Base-by-base conservation (phyloP, 2,888 invertebrate species). In the Melipona bicolor region DNA sequence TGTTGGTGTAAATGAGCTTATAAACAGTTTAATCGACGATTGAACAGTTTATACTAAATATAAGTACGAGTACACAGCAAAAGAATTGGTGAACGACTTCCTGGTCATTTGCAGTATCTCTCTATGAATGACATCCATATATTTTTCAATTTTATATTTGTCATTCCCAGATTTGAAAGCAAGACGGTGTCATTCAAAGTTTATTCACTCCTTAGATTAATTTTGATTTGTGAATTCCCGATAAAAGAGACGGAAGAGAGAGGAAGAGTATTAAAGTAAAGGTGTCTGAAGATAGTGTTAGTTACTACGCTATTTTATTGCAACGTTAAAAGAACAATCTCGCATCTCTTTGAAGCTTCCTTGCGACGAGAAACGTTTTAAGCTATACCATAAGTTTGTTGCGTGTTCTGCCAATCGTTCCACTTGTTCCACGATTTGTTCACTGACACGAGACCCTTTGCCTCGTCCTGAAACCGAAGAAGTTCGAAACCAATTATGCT, bases 391-490 rank as follows among this genome's bases (percentile, higher is more conserved):
- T 90, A 92, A 19, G 84, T 79, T 15, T 77, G 70, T 50, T 88
- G 81, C 19, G 88, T 88, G 5, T 76, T 79, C n/a, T 91, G 87
- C 93, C 93, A 93, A 13, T 87, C 69, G 49, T 88, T 78, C 91
- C 91, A 92, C 61, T 86, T 90, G 59, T 92, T 85, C 93, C 92
- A 93, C 4, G 92, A 86, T 19, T 88, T 86, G 62, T 94, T 92
- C 43, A 95, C 88, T 24, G 95, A 94, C 9, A 94, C 90, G 36
- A 96, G 90, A n/a, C 94, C 95, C 36, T 92, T 95, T 1, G 95
- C 94, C 24, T 95, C 95, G 88, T 95, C 95, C 95, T 95, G 89
- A 74, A 93, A 92, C 77, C 79, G 43, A n/a, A n/a, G 13, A 36
- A 11, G 2, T 24, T 49, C 5, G 21, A 24, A 49, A 24, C 4